Evolutionary conservation across 2,113 vertebrate genomes (phyloP), one percentile per base, ranked within the genome.

Genomic region (Scatophagus argus): DNA sequence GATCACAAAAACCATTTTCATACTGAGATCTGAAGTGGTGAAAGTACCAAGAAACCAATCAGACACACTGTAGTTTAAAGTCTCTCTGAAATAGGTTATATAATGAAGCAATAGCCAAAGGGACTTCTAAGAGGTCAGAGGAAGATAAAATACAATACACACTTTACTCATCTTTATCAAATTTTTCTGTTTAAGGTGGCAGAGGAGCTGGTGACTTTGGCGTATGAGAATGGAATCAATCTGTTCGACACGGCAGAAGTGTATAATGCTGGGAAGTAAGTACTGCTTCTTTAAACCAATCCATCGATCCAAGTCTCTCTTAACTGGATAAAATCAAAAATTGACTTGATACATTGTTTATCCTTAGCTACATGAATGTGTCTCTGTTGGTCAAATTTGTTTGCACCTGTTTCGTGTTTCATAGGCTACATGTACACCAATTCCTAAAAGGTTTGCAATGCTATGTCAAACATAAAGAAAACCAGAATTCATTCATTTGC

Each of bases 211-310:
- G 94, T 98, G 97, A 97, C 97, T 41, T 62, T 98, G 86, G 97
- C 97, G 8, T 99, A 99, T 0, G 97, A 99, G 84, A 98, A 96
- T 0, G 97, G 97, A 79, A 98, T 99, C 92, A 99, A 99, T 88
- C 95, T 99, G 69, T 99, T 98, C 0, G 97, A 99, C 86, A 99
- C 97, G 0, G 97, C 97, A 1, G 97, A 99, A 67, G 96, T 98
- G 72, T 99, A 99, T 0, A 95, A 93, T 0, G 96, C 96, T 0
- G 97, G 97, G 82, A 97, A 96, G 97, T 98, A 92, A 73, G 97
- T 96, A 74, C 25, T 3, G 8, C 7, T 29, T 3, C 39, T 31
- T 67, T 70, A 4, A 41, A 14, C 17, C 32, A 41, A 14, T 13
- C 32, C 25, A 1, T 46, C 44, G 41, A 4, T 59, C 27, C n/a